Base-by-base conservation (phyloP, 2,888 invertebrate genomes). In the Drosophila mimetica region DNA sequence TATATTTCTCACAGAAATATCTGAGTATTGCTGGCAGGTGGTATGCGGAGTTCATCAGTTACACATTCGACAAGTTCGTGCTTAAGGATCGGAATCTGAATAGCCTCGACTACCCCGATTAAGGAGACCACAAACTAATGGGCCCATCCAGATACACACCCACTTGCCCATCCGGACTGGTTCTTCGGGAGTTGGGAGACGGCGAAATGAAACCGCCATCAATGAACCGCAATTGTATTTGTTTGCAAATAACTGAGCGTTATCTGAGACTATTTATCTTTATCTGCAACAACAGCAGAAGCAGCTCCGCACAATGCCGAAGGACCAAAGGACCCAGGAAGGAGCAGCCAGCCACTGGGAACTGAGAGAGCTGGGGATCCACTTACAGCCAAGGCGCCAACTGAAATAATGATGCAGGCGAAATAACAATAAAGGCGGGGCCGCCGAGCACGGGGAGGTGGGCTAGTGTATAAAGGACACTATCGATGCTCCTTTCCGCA, bases 171-270 rank as follows among this genome's bases (percentile, higher is more conserved):
- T 28, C 13, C 16, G 14, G n/a, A 6, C 58, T 34, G 20, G 14
- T 16, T 61, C 36, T 41, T 55, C 47, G 30, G 30, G 9, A 8
- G 28, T 9, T 28, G 28, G 28, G 28, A 14, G 28, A 11, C 28
- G 28, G 75, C 67, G 52, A 71, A 71, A 80, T 77, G 73, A 74
- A 80, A 82, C 80, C 85, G 73, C 82, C 85, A 82, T 86, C 85
- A 85, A 87, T 85, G 85, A 86, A 85, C 85, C 85, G 79, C 85
- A 85, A 86, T 85, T 84, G 85, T 85, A 86, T 87, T 87, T 87
- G 87, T 85, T 85, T 85, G 85, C 85, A 85, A 85, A 86, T 85
- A 85, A 87, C 87, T 75, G 84, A 79, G 73, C 87, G 82, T 82
- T 87, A 85, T 85, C 85, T 82, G 80, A 75, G 79, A 87, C 85